Conservation (phyloP, 2,113 vertebrate species). For the Promerops cafer region DNA sequence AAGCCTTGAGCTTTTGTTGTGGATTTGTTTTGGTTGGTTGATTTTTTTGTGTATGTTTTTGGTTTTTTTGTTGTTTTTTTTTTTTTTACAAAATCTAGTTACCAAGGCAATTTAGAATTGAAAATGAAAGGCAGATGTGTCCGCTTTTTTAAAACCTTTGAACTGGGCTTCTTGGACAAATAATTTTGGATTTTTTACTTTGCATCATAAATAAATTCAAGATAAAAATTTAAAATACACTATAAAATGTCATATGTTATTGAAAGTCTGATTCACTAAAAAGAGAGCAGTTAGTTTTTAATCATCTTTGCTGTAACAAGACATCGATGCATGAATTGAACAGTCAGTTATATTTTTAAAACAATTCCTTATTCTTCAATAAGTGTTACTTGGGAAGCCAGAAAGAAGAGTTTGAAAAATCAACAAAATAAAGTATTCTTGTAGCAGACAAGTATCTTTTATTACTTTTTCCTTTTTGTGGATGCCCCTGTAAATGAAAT, state of each 20-base stretch:
- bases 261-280: background rate
- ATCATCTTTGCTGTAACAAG: background rate
- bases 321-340: background rate
- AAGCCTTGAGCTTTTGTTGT: background rate
- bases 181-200: background rate
- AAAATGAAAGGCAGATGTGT: slow-evolving; percentile 57
- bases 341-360: background rate
- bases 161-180: background rate
- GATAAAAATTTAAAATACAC: background rate
- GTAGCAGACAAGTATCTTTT: background rate
- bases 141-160: background rate
- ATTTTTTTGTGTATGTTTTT: background rate
- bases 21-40: background rate
- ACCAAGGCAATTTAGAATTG: slow-evolving; percentile 68
- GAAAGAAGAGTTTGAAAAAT: background rate
- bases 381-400: background rate
- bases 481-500: background rate
- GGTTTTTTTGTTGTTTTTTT: background rate
- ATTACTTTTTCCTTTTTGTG: background rate
- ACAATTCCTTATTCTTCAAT: background rate
- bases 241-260: background rate
- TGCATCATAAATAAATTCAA: background rate
- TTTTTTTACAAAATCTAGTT: slow-evolving; percentile 47
- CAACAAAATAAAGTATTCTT: background rate
- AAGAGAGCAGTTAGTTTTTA: background rate